Base-by-base conservation (phyloP, 2,888 invertebrate species). In the Megastigmus dorsalis region DNA sequence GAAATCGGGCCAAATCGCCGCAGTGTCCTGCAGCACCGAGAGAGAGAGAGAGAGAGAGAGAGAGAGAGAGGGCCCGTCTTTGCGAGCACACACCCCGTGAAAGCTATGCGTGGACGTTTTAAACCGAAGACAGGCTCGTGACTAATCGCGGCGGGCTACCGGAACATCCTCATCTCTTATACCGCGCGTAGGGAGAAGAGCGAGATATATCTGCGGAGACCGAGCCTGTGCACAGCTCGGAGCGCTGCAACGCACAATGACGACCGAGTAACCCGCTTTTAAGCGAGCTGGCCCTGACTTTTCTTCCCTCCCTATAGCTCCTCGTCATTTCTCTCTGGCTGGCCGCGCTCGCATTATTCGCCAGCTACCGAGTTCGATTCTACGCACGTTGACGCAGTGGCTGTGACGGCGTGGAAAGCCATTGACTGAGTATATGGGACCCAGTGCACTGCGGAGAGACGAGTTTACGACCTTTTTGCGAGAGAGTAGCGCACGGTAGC, bases 181-280 rank as follows among this genome's bases (percentile, higher is more conserved):
- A n/a, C n/a, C n/a, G n/a, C n/a, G n/a, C n/a, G n/a, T n/a, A n/a
- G n/a, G n/a, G n/a, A n/a, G n/a, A n/a, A n/a, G n/a, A n/a, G n/a
- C n/a, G n/a, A n/a, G n/a, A n/a, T n/a, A n/a, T n/a, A n/a, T n/a
- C n/a, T n/a, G n/a, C n/a, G n/a, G n/a, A n/a, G n/a, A n/a, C n/a
- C n/a, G n/a, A n/a, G n/a, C n/a, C n/a, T n/a, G n/a, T n/a, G n/a
- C n/a, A n/a, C n/a, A n/a, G n/a, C n/a, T n/a, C n/a, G n/a, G n/a
- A n/a, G n/a, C n/a, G n/a, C n/a, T n/a, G n/a, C n/a, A n/a, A n/a
- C n/a, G n/a, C n/a, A 69, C 81, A 81, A 81, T 81, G 80, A 82
- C 84, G 84, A 86, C 83, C 85, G 84, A 84, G 82, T 87, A 85
- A 86, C 85, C 84, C 80, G 82, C 75, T 81, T 81, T 80, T 78